Percentiles rank a stretch among this genome's conserved stretches.
Evolutionary conservation across 2,797 vertebrate species (phyloP).

Genomic region (Glyptemys insculpta): DNA sequence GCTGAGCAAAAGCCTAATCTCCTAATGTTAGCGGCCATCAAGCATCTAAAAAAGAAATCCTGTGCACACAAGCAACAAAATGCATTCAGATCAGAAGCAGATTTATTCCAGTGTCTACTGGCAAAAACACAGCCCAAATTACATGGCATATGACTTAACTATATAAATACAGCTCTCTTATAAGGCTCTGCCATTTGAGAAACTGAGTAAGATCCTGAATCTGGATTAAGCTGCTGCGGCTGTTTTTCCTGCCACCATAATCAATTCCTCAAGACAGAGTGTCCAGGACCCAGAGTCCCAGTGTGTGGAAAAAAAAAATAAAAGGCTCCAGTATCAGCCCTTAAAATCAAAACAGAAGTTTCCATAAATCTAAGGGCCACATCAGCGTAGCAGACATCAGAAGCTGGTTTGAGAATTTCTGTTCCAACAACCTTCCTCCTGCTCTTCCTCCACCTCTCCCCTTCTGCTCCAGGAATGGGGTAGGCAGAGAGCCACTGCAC

Average conservation of each 20-base stretch:
- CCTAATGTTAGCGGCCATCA: background rate
- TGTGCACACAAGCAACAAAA: background rate
- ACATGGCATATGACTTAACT: background rate
- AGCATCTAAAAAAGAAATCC: background rate
- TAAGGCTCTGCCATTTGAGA: background rate
- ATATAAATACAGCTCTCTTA: background rate
- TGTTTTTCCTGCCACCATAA: background rate
- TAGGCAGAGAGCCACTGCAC: background rate
- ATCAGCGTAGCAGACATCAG: background rate
- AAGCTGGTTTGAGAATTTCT: too few species aligned
- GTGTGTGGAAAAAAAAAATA: background rate
- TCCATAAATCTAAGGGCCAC: background rate
- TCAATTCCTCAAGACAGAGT: background rate
- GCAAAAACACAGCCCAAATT: background rate
- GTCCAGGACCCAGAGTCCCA: background rate
- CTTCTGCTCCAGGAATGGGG: fast-evolving
- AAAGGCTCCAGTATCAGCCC: background rate
- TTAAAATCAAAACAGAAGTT: background rate
- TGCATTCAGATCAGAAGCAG: background rate
- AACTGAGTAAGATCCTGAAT: background rate
- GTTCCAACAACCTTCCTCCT: background rate
- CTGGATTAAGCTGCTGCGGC: background rate
- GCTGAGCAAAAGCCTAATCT: constrained; percentile 3
- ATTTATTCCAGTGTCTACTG: background rate
- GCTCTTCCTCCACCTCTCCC: background rate